Evolutionary conservation across 2,113 vertebrate genomes (phyloP).

Genomic region (Serilophus lunatus): DNA sequence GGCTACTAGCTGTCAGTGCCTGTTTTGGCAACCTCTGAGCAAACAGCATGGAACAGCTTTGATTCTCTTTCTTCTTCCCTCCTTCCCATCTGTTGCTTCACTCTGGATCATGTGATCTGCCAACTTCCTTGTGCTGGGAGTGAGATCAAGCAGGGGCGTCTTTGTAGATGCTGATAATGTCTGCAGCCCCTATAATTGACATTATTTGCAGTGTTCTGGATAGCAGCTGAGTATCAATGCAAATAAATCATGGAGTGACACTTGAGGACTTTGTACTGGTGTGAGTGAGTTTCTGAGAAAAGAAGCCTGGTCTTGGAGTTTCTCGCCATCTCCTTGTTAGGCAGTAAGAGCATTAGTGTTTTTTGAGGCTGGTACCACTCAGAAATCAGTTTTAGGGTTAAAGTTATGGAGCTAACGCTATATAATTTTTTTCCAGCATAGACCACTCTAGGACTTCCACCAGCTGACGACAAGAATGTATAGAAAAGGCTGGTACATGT

Average conservation of each 20-base stretch:
- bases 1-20: not conserved
- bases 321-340: not conserved
- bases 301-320: not conserved
- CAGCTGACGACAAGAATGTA: not conserved
- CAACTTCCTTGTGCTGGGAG: not conserved
- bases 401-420: not conserved
- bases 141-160: not conserved
- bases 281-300: not conserved
- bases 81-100: constrained; percentile 36
- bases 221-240: not conserved
- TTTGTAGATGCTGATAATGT: not conserved
- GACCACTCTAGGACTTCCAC: not conserved
- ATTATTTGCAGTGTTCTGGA: not conserved
- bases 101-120: not conserved
- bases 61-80: constrained; percentile 7
- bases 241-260: not conserved
- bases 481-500: not conserved
- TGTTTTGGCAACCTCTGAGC: constrained; percentile 6
- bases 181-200: not conserved
- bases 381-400: not conserved
- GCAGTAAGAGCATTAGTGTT: not conserved
- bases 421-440: not conserved
- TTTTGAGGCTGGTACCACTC: not conserved
- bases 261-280: not conserved
- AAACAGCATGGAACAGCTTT: constrained; percentile 4